These are phyloP conservation scores for Akabosia matsudoensis DNA, from an alignment of 1,140 invertebrate genomes.

Conservation along the genomic window DNA sequence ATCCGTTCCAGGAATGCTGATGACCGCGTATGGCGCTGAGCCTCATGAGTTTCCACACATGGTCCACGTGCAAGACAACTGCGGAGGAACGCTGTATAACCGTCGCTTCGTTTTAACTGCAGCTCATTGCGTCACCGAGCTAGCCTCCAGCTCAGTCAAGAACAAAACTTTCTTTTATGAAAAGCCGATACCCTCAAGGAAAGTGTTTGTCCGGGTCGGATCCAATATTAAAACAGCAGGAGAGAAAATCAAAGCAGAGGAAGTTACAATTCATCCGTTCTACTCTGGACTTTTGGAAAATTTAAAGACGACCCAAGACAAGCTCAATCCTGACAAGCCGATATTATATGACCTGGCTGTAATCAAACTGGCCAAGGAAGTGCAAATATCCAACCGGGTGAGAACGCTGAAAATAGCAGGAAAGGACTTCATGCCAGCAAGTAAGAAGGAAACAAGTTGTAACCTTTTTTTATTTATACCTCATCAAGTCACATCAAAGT, in stretches of 20 bases:
- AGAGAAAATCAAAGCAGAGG: neutral
- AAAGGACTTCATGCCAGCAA: neutral
- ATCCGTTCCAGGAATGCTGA: neutral
- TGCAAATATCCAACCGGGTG: neutral
- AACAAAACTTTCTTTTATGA: constrained; percentile 3
- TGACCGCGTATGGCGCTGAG: constrained; percentile 2
- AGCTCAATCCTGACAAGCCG: neutral
- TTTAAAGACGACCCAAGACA: neutral
- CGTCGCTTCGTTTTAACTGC: neutral
- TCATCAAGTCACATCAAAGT: neutral
- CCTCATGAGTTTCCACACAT: constrained; percentile 3
- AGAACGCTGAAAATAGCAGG: neutral
- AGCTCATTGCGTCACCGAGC: neutral
- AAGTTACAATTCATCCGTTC: neutral
- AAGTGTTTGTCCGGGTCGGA: neutral
- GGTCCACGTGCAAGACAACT: constrained; percentile 9
- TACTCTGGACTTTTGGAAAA: neutral
- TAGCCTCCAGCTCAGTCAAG: neutral
- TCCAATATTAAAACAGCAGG: constrained; percentile 6
- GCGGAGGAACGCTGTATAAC: constrained; percentile 2
- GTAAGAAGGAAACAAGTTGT: constrained; percentile 3
- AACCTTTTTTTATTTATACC: neutral
- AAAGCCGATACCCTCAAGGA: neutral
- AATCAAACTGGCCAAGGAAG: neutral
- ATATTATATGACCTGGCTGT: constrained; percentile 1